Conservation (phyloP, 2,888 invertebrate species). For the Mythimna ferrago region DNA sequence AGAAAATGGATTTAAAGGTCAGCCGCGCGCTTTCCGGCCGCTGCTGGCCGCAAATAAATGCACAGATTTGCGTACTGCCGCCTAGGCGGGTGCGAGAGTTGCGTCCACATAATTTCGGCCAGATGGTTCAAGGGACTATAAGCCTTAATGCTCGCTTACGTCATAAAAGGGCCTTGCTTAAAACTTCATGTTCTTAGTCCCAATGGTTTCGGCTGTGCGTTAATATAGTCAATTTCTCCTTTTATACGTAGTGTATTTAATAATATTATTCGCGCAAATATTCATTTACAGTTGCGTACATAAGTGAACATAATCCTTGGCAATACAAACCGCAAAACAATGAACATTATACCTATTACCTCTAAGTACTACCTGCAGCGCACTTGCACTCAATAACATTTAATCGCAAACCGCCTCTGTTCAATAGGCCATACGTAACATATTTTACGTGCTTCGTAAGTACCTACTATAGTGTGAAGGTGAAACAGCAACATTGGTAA, state of each 20-base stretch:
- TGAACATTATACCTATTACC: slow-evolving; percentile 51
- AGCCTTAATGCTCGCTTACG: too few species aligned
- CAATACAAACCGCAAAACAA: slow-evolving; percentile 66
- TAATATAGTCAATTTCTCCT: not conserved
- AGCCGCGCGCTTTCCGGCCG: too few species aligned
- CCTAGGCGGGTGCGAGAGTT: too few species aligned
- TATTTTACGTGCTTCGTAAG: slow-evolving; percentile 60
- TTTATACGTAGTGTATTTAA: slow-evolving; percentile 16
- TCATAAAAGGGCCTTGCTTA: too few species aligned
- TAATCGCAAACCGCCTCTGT: slow-evolving; percentile 64
- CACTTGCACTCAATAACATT: slow-evolving; percentile 64
- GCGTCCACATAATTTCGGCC: too few species aligned
- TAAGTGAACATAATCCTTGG: slow-evolving; percentile 55
- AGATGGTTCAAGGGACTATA: too few species aligned
- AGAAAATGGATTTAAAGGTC: too few species aligned
- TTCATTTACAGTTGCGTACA: slow-evolving; percentile 32
- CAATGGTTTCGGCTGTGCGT: too few species aligned
- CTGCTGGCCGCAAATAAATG: too few species aligned
- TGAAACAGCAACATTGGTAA: slow-evolving; percentile 71
- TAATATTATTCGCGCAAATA: slow-evolving; percentile 21
- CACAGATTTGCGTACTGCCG: too few species aligned
- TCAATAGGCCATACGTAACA: slow-evolving; percentile 63
- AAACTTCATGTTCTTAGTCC: too few species aligned
- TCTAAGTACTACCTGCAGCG: slow-evolving; percentile 23
- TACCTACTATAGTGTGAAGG: slow-evolving; percentile 77